Conservation (phyloP, 1,140 invertebrate genomes). For the Trichonephila clavipes region DNA sequence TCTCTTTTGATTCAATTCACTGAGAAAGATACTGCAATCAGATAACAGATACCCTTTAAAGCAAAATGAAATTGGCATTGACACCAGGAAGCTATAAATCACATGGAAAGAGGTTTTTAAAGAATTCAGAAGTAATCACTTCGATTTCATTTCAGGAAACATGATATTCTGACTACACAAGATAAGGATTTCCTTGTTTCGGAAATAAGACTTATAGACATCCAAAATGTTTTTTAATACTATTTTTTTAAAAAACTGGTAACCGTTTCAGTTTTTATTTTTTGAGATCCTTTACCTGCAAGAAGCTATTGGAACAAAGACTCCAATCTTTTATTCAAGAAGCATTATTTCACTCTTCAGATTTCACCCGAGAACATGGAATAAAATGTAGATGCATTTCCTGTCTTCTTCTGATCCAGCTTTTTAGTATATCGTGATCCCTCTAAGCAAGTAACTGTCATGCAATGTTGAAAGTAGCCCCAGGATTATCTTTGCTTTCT, state of each 20-base stretch:
- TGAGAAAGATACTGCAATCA: neutral
- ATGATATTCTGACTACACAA: neutral
- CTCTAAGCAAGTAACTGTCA: slow-evolving; percentile 25
- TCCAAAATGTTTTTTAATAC: neutral
- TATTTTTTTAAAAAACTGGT: neutral
- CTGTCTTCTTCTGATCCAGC: neutral
- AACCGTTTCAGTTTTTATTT: neutral
- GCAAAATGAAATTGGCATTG: neutral
- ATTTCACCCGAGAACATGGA: slow-evolving; percentile 9
- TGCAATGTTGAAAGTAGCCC: neutral
- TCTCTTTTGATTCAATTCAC: too few relatives aligned
- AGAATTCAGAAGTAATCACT: neutral
- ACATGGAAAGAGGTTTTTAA: neutral
- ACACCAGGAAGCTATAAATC: neutral
- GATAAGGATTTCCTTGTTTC: neutral
- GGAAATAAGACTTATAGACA: neutral
- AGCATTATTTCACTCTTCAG: slow-evolving; percentile 55
- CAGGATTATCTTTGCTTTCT: too few relatives aligned
- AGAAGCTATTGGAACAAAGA: neutral
- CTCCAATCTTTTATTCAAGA: slow-evolving; percentile 61
- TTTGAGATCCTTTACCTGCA: neutral
- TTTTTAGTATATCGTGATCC: neutral
- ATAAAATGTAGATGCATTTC: slow-evolving; percentile 53
- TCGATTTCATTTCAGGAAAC: neutral
- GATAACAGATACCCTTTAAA: neutral